Conservation (phyloP, 1,140 invertebrate species). For the Zelostemma sp. region DNA sequence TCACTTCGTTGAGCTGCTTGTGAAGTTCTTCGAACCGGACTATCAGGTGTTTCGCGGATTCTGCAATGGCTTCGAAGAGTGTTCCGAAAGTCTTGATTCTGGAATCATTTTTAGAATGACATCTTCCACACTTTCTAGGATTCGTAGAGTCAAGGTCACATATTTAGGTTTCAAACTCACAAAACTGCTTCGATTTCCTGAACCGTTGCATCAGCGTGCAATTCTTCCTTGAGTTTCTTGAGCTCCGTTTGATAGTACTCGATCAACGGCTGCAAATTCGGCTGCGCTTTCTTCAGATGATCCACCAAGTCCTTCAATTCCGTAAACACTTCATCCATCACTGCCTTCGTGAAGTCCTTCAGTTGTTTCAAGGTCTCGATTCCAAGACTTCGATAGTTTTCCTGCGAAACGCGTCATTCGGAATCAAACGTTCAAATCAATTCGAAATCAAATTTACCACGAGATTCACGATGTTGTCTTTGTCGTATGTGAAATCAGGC, state of each 20-base stretch:
- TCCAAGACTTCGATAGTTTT: conserved; percentile 28
- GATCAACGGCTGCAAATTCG: conserved; percentile 73
- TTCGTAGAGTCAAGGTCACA: too few relatives aligned
- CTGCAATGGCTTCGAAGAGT: conserved; percentile 59
- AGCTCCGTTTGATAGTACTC: conserved; percentile 74
- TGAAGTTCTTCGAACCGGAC: conserved; percentile 62
- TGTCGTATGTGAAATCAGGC: conserved; percentile 74
- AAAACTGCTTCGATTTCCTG: conserved; percentile 76
- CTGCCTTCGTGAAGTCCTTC: conserved; percentile 63
- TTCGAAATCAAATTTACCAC: conserved; percentile 42
- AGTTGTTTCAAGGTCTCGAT: conserved; percentile 56
- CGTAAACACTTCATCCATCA: conserved; percentile 56
- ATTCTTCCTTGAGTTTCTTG: conserved; percentile 74
- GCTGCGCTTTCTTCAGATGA: conserved; percentile 72
- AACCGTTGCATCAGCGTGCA: conserved; percentile 76
- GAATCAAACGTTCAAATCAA: not conserved
- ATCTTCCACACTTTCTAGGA: too few relatives aligned
- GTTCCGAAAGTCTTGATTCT: conserved; percentile 69
- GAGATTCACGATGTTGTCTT: conserved; percentile 73
- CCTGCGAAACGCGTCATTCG: too few relatives aligned
- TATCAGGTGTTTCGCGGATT: conserved; percentile 60
- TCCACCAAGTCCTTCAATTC: conserved; percentile 65
- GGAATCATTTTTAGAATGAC: conserved; percentile 11
- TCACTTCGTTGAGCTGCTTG: conserved; percentile 65
- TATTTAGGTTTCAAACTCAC: too few relatives aligned